Evolutionary conservation across 2,113 vertebrate genomes (phyloP).

Genomic region (Peromyscus leucopus): DNA sequence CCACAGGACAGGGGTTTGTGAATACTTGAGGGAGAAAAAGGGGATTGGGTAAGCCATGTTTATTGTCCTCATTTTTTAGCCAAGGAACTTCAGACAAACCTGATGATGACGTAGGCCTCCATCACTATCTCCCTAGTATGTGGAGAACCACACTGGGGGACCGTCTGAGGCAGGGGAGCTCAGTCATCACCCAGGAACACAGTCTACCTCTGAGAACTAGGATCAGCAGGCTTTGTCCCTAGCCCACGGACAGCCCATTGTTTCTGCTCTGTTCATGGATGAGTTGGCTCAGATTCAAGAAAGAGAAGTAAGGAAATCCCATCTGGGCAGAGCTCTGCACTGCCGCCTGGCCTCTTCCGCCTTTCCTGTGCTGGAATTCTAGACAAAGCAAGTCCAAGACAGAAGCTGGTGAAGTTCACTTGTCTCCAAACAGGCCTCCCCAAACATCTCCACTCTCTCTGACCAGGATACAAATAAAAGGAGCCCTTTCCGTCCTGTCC

Average conservation of each 20-base stretch:
- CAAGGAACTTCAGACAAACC: background rate
- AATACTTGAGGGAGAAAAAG: conserved; percentile 42
- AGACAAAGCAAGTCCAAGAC: conserved; percentile 53
- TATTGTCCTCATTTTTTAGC: conserved; percentile 9
- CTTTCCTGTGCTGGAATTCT: conserved; percentile 34
- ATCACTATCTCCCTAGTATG: background rate
- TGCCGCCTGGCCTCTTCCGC: background rate
- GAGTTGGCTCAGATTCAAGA: conserved; percentile 32
- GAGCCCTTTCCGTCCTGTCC: background rate
- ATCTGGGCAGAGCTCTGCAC: background rate
- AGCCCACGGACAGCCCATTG: background rate
- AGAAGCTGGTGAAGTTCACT: conserved; percentile 45
- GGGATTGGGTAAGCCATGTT: conserved; percentile 3
- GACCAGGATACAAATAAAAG: conserved; percentile 56
- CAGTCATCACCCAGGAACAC: background rate
- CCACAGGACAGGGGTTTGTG: background rate
- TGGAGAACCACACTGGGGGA: background rate
- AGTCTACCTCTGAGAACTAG: background rate
- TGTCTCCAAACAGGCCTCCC: background rate
- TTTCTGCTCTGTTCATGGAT: background rate
- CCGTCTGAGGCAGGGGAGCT: background rate
- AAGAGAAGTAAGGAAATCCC: conserved; percentile 18
- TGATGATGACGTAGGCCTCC: background rate
- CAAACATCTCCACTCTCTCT: conserved; percentile 26
- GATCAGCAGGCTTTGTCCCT: conserved; percentile 16